Evolutionary conservation across 2,797 vertebrate species (phyloP), one percentile per base, ranked within the genome.

Genomic region (Graptemys geographica): DNA sequence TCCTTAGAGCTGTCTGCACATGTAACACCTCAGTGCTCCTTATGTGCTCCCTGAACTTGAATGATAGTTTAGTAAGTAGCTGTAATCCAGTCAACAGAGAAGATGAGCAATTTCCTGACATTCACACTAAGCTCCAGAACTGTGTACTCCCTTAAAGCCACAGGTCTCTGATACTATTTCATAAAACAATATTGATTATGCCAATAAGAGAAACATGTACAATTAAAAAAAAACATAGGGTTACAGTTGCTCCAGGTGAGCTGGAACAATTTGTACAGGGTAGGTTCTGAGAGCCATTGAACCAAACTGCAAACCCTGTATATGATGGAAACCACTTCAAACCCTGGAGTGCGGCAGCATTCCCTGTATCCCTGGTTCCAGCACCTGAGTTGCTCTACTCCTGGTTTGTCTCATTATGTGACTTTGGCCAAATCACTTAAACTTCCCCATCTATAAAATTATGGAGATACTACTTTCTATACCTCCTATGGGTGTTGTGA

Each of bases 381-480:
- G 56, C 27, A 57, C 1, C 56, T 57, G 27, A 28, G 62, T 65
- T 93, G 78, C 83, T 89, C 85, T 91, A 44, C 74, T 91, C 62
- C 52, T 74, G 44, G 76, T 90, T 96, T 94, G 4, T 79, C 31
- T 95, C 28, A 44, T 81, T 16, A 6, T n/a, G 23, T 44, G 37
- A 74, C 37, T 44, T 69, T 44, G 19, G 5, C 11, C 37, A 74
- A 27, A 74, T 44, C 69, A 41, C 23, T 21, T 41, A 74, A 44
- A 89, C 88, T 88, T 80, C 78, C 62, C 86, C 94, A 51, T 47
- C 0, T 89, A 5, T 57, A 86, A 92, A 51, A 41, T 93, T 96
- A 92, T 89, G 95, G 87, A 62, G 65, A 53, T 53, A 23, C 52
- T 89, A 79, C 0, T 90, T 93, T 97, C 87, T 59, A 44, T 92